Percentiles rank a stretch among this genome's conserved stretches.
Conservation (phyloP, 2,888 invertebrate genomes). For the Scaptomyza tumidula region DNA sequence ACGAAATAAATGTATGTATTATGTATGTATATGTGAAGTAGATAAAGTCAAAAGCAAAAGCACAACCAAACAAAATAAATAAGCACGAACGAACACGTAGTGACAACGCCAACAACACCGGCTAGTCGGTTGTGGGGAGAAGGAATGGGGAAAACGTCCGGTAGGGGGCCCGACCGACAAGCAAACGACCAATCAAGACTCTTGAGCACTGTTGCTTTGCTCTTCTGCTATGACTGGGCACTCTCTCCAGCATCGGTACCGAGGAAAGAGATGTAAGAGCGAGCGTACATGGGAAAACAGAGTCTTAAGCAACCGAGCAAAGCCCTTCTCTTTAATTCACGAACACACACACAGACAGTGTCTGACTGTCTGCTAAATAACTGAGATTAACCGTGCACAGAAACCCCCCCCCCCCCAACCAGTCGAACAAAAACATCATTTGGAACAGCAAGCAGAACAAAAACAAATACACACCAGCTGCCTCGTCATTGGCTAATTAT, state of each 20-base stretch:
- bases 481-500: constrained; percentile 75
- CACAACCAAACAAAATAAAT: constrained; percentile 40
- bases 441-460: not conserved
- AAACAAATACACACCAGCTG: constrained; percentile 19
- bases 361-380: constrained; percentile 45
- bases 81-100: constrained; percentile 31
- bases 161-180: constrained; percentile 50
- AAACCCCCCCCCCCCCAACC: not conserved
- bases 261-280: constrained; percentile 43
- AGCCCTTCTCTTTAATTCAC: constrained; percentile 38
- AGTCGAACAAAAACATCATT: not conserved
- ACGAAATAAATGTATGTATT: constrained; percentile 17
- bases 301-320: not conserved
- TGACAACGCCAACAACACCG: constrained; percentile 33
- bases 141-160: constrained; percentile 25
- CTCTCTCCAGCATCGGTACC: constrained; percentile 44
- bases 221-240: constrained; percentile 53
- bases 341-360: not conserved
- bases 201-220: constrained; percentile 63
- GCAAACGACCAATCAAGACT: constrained; percentile 71
- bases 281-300: not conserved
- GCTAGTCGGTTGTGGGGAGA: constrained; percentile 12
- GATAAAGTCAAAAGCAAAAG: constrained; percentile 31
- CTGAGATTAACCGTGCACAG: constrained; percentile 17
- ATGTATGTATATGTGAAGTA: not conserved